These are phyloP conservation scores for Sympetrum striolatum DNA, from an alignment of 2,888 invertebrate species.

Conservation along the genomic window DNA sequence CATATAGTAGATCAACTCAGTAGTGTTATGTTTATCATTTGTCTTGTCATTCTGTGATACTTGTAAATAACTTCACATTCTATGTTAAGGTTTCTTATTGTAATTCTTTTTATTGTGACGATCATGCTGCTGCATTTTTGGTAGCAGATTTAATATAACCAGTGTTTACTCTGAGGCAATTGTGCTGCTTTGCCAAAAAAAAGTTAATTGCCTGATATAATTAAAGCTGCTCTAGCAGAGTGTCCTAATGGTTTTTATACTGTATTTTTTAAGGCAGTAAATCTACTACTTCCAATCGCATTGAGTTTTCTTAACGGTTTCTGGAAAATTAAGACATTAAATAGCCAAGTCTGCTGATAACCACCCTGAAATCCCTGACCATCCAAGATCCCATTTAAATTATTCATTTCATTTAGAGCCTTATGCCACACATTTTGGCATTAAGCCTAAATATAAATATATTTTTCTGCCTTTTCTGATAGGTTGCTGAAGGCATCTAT, in stretches of 20 bases:
- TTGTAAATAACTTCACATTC: background rate
- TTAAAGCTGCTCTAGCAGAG: background rate
- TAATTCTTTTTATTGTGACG: background rate
- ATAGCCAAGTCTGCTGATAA: too few relatives aligned
- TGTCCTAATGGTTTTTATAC: background rate
- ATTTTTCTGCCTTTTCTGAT: conserved; percentile 42
- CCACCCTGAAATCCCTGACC: too few relatives aligned
- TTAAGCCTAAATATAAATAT: background rate
- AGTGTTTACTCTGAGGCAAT: background rate
- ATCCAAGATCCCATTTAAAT: background rate
- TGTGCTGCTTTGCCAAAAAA: background rate
- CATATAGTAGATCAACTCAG: background rate
- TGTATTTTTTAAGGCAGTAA: background rate
- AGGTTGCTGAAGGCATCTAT: conserved; percentile 76
- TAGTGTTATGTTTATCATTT: background rate
- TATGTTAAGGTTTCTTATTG: background rate
- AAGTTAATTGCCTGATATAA: background rate
- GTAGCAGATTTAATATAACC: background rate
- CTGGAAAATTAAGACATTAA: too few relatives aligned
- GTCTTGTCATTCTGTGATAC: background rate
- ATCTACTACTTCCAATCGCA: background rate
- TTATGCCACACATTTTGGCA: background rate
- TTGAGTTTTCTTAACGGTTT: background rate
- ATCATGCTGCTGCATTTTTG: background rate
- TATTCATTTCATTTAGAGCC: background rate